These are phyloP conservation scores for Gallinago nigripennis DNA, from an alignment of 2,797 vertebrate species.

Conservation along the genomic window DNA sequence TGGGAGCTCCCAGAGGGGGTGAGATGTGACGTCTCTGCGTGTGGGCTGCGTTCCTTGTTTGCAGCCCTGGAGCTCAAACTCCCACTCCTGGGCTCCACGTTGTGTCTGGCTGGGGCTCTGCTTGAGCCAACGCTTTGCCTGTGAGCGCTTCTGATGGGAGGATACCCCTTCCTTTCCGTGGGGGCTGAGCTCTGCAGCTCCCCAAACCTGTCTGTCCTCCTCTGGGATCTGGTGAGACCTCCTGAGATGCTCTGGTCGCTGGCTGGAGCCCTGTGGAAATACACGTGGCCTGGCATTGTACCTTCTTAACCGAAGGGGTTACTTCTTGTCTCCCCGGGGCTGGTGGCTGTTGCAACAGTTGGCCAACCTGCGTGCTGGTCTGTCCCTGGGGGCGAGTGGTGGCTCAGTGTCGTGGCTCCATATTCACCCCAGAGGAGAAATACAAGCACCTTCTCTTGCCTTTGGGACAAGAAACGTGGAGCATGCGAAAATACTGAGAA, in stretches of 20 bases:
- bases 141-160: rapidly evolving
- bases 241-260: not conserved
- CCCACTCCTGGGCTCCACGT: not conserved
- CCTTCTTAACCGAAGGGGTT: not conserved
- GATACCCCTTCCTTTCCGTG: not conserved
- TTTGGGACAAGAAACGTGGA: not conserved
- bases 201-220: not conserved
- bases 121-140: not conserved
- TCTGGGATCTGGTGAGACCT: not conserved
- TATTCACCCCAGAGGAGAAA: not conserved
- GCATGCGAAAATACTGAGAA: not conserved
- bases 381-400: not conserved
- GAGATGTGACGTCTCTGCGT: rapidly evolving
- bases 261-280: not conserved
- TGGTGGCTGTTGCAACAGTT: not conserved
- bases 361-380: not conserved
- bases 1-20: not conserved
- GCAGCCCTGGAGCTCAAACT: not conserved
- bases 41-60: not conserved
- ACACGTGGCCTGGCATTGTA: not conserved
- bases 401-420: not conserved
- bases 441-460: not conserved
- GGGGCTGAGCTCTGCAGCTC: not conserved
- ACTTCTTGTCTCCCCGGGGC: not conserved
- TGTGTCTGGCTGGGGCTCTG: not conserved